Percentiles rank a stretch among this genome's conserved stretches.
Conservation (phyloP, 2,113 vertebrate species). For the Saguinus midas region DNA sequence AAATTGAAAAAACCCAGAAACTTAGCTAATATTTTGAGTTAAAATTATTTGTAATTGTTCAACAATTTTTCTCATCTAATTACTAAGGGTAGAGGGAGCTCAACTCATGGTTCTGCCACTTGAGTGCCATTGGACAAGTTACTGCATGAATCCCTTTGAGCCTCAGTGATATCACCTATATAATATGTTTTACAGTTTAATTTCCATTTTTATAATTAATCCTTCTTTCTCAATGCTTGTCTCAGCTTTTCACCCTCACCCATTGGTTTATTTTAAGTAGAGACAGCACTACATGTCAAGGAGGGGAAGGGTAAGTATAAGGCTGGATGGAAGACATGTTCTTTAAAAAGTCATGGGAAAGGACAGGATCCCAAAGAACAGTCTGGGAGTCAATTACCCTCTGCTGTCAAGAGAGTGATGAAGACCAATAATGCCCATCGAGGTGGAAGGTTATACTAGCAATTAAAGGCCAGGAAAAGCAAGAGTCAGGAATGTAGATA, state of each 20-base stretch:
- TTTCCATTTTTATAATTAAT: background rate
- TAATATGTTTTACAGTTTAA: background rate
- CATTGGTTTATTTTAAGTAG: background rate
- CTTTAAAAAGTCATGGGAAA: background rate
- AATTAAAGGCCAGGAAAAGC: background rate
- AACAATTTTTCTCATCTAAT: background rate
- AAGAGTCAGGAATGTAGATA: background rate
- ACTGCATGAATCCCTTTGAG: background rate
- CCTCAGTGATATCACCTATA: background rate
- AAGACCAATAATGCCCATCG: background rate
- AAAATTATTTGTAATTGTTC: background rate
- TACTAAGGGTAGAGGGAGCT: background rate
- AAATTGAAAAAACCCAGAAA: background rate
- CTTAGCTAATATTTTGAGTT: background rate
- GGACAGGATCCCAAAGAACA: background rate
- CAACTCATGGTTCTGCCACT: background rate
- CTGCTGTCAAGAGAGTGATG: background rate
- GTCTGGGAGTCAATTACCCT: background rate
- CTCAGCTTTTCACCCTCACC: background rate
- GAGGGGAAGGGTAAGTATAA: background rate
- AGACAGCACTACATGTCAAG: background rate
- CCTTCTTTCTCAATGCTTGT: background rate
- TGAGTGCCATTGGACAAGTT: background rate
- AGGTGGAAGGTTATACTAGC: background rate
- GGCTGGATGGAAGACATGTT: background rate